These are phyloP conservation scores for Triplophysa dalaica DNA, from an alignment of 2,113 vertebrate genomes.

Conservation along the genomic window DNA sequence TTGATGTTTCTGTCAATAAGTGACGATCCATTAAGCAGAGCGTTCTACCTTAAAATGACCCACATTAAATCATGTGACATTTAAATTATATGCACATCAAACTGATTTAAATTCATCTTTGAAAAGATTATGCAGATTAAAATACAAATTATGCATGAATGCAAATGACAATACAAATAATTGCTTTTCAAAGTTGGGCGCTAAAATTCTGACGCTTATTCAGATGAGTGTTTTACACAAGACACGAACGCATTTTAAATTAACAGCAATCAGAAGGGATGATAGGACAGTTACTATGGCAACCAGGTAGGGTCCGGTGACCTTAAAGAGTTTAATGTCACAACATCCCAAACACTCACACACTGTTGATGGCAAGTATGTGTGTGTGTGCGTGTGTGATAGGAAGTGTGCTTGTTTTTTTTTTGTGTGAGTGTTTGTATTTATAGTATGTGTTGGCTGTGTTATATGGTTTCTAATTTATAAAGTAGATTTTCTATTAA, in stretches of 20 bases:
- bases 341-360: background rate
- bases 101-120: background rate
- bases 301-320: slow-evolving; percentile 29
- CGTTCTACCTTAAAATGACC: background rate
- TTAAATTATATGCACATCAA: background rate
- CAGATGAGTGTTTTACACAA: background rate
- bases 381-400: background rate
- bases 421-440: background rate
- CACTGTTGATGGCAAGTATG: background rate
- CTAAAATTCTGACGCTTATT: background rate
- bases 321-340: slow-evolving; percentile 5
- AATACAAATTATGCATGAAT: slow-evolving; percentile 8
- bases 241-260: background rate
- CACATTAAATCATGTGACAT: background rate
- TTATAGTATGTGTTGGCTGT: background rate
- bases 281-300: slow-evolving; percentile 28
- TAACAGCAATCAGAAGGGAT: slow-evolving; percentile 20
- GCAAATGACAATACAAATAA: background rate
- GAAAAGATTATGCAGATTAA: background rate
- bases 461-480: background rate
- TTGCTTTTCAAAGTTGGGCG: background rate
- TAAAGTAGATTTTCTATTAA: background rate
- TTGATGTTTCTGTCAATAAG: background rate
- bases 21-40: background rate
- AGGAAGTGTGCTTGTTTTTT: too few relatives aligned